phyloP scores from a whole-genome alignment of 2,888 invertebrate species.

The Diabrotica balteata region DNA sequence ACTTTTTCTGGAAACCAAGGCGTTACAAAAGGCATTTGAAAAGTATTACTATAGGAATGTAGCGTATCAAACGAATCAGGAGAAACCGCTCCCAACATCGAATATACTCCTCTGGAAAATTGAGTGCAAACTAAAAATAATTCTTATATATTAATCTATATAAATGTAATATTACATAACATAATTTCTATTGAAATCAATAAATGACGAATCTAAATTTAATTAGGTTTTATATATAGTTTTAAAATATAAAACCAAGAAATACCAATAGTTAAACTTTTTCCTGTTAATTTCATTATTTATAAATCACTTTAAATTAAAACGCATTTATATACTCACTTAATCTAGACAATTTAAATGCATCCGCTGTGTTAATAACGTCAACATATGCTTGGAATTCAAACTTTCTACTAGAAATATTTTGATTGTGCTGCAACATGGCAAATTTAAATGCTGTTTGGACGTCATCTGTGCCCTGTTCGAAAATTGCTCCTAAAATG shows the following conservation, averaged over 20 bases:
- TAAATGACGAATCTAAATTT: too few species aligned
- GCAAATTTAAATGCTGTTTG: constrained; percentile 93
- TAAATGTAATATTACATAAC: too few species aligned
- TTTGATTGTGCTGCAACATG: constrained; percentile 85
- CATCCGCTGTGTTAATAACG: constrained; percentile 91
- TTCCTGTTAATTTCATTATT: too few species aligned
- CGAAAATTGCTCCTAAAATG: constrained; percentile 86
- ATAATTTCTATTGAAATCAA: too few species aligned
- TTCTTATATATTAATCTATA: too few species aligned
- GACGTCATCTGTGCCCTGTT: constrained; percentile 90
- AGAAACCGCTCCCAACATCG: constrained; percentile 89
- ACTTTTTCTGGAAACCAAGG: constrained; percentile 94
- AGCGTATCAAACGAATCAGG: constrained; percentile 94
- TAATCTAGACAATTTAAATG: constrained; percentile 88
- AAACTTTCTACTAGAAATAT: constrained; percentile 78
- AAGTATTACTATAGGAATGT: constrained; percentile 93
- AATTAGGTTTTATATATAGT: too few species aligned
- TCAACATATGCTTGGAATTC: constrained; percentile 90
- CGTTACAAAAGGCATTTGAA: constrained; percentile 93
- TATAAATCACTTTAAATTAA: background rate
- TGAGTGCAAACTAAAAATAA: constrained; percentile 82
- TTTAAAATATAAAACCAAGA: too few species aligned
- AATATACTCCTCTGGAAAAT: constrained; percentile 86
- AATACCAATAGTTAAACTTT: too few species aligned
- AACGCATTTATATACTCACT: constrained; percentile 70